Conservation (phyloP, 2,797 vertebrate species). For the Typhlichthys eigenmanni region DNA sequence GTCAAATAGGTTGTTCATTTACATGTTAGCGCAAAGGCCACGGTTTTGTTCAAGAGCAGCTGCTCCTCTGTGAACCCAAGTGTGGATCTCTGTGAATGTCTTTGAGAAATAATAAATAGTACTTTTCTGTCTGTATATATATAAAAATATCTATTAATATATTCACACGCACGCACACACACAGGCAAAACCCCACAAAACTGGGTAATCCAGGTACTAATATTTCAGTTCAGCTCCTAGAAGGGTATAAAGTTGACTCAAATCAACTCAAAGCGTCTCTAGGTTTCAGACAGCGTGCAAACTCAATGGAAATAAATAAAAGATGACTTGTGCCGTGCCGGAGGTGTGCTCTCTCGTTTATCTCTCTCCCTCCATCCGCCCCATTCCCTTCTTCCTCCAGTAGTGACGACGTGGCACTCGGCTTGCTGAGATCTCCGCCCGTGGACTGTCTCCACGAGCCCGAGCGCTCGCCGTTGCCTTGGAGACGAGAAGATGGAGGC, state of each 20-base stretch:
- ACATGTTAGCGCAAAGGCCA: not conserved
- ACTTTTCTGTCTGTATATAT: slow-evolving; percentile 8
- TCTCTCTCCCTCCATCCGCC: slow-evolving; percentile 49
- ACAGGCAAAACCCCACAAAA: slow-evolving; percentile 10
- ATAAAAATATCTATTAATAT: slow-evolving; percentile 6
- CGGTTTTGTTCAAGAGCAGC: not conserved
- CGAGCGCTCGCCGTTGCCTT: slow-evolving; percentile 71
- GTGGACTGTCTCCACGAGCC: slow-evolving; percentile 48
- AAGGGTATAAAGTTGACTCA: slow-evolving; percentile 28
- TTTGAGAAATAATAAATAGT: not conserved
- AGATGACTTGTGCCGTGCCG: slow-evolving; percentile 34
- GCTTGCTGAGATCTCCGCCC: slow-evolving; percentile 57
- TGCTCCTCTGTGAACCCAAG: too few species aligned
- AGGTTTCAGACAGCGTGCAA: slow-evolving; percentile 2
- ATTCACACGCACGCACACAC: not conserved
- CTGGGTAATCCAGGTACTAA: slow-evolving; percentile 9
- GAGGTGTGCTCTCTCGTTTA: slow-evolving; percentile 43
- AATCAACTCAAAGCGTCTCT: slow-evolving; percentile 32
- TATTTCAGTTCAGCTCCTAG: slow-evolving; percentile 23
- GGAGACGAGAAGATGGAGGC: slow-evolving; percentile 62
- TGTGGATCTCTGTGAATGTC: not conserved
- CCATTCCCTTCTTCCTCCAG: slow-evolving; percentile 50
- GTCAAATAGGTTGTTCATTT: slow-evolving; percentile 7
- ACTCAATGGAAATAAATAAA: slow-evolving; percentile 31
- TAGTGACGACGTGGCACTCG: slow-evolving; percentile 27